Base-by-base conservation (phyloP, 2,888 invertebrate species). In the Polymixis lichenea region DNA sequence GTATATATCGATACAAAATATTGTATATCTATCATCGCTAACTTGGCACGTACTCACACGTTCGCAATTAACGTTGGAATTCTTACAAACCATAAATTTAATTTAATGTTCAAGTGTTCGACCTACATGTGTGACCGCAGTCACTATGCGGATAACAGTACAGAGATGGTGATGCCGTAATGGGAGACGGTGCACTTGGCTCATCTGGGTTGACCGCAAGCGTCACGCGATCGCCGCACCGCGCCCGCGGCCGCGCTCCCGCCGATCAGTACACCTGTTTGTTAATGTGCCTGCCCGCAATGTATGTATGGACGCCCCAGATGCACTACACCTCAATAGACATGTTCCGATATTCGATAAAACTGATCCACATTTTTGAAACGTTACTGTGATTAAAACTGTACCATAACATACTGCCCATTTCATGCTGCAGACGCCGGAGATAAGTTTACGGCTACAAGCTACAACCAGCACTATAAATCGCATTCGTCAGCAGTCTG, bases 131-230 rank as follows among this genome's bases (percentile, higher is more conserved):
- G 89, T 88, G 92, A 92, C 93, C 94, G 92, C 92, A 91, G 90
- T 91, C 89, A 92, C 91, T 91, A 92, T 93, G 93, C 93, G 93
- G 92, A 91, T 95, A 95, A 95, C 95, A 94, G 95, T 95, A 94
- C 92, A 90, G 86, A 89, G 91, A 89, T 90, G 89, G 85, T 84
- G 88, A 88, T 86, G 88, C 91, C 88, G 90, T 88, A 89, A 90
- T 89, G 85, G 89, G 89, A 87, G 86, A 87, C 83, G 83, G 88
- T 89, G 89, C 89, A 89, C 89, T 84, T 83, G 84, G 88, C 89
- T 91, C 93, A 93, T 93, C 93, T 94, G 92, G 91, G 93, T 91
- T 93, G 93, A 94, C 95, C 95, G 93, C 95, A 94, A 93, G 91
- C 85, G 83, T 88, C 88, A 86, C 86, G 88, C 86, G 86, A 88